phyloP scores from a whole-genome alignment of 30 jellyfish, hydroid and myxozoan genomes.

The Cassiopea andromeda region DNA sequence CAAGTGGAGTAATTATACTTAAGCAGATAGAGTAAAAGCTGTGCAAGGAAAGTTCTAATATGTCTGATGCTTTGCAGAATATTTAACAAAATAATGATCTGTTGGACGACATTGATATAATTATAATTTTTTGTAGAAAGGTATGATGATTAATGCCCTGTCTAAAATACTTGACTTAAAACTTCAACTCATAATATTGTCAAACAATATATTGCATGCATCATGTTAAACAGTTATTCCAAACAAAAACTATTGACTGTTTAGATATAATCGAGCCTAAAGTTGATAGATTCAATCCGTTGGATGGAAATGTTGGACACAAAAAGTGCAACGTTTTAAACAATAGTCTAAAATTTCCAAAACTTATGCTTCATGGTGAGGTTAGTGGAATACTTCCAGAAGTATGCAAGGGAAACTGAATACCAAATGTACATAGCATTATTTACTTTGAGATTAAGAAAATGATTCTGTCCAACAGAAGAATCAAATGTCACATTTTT shows the following conservation, averaged over 20 bases:
- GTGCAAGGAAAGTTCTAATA: not conserved
- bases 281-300: not conserved
- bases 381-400: too few species aligned
- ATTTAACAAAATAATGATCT: not conserved
- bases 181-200: not conserved
- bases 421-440: conserved; percentile 4
- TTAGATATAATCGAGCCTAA: not conserved
- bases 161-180: not conserved
- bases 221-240: not conserved
- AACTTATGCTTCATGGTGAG: too few species aligned
- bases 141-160: not conserved
- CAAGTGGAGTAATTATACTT: too few species aligned
- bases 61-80: not conserved
- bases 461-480: conserved; percentile 8
- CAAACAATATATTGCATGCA: not conserved
- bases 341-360: too few species aligned
- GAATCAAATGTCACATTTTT: not conserved
- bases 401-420: too few species aligned
- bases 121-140: not conserved
- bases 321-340: too few species aligned
- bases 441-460: conserved; percentile 1
- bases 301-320: not conserved
- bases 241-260: not conserved
- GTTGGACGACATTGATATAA: not conserved
- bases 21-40: not conserved